These are phyloP conservation scores for Huso huso DNA, from an alignment of 2,797 vertebrate species.

Conservation along the genomic window DNA sequence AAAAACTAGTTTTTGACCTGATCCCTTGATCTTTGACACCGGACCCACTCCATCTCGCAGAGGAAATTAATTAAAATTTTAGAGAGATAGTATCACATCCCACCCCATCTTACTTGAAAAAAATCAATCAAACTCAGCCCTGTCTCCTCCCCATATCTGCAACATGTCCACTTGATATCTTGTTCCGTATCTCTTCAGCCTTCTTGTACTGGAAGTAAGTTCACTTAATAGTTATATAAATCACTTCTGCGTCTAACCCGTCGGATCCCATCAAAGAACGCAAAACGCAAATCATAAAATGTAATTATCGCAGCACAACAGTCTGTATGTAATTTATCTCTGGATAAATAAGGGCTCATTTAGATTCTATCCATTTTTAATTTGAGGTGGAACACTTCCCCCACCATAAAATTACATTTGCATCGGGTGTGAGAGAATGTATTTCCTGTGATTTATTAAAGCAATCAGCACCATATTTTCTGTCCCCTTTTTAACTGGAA, in stretches of 20 bases:
- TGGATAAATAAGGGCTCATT: conserved; percentile 8
- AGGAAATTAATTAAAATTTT: conserved; percentile 96
- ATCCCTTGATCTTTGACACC: conserved; percentile 83
- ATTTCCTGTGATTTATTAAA: conserved; percentile 70
- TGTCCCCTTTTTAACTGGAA: conserved; percentile 29
- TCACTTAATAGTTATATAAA: conserved; percentile 84
- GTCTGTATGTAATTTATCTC: conserved; percentile 46
- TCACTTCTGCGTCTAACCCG: conserved; percentile 41
- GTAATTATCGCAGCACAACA: conserved; percentile 63
- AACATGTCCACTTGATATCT: conserved; percentile 66
- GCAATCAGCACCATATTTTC: conserved; percentile 60
- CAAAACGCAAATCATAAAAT: conserved; percentile 70
- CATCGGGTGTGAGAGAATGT: conserved; percentile 69
- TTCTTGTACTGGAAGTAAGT: conserved; percentile 76
- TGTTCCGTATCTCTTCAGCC: conserved; percentile 70
- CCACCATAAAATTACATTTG: conserved; percentile 69
- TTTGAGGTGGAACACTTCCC: conserved; percentile 15
- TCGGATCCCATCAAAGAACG: conserved; percentile 71
- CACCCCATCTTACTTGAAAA: conserved; percentile 51
- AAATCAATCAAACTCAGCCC: conserved; percentile 66
- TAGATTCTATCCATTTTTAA: conserved; percentile 16
- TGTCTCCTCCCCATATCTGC: conserved; percentile 56
- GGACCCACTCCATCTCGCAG: conserved; percentile 83
- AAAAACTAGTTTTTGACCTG: conserved; percentile 92
- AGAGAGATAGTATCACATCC: conserved; percentile 64